Base-by-base conservation (phyloP, 2,113 vertebrate genomes). In the Ascaphus truei region DNA sequence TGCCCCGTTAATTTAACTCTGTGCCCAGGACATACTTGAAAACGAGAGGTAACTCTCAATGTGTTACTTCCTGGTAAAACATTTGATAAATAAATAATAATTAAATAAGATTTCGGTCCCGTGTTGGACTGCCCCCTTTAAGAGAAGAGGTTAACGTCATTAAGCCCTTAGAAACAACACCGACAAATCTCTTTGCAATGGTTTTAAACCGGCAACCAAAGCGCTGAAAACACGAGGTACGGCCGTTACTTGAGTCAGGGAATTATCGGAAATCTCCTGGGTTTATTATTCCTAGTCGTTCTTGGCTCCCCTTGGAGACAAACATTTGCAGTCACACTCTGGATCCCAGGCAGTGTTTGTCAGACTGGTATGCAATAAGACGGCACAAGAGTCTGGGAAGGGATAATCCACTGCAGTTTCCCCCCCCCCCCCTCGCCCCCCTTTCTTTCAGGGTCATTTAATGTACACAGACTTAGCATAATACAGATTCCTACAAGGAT, bases 401-500 rank as follows among this genome's bases (percentile, higher is more conserved):
- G 72, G 76, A 81, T 84, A 84, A 84, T 84, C 81, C 78, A 73
- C 67, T 52, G 36, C n/a, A n/a, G n/a, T n/a, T n/a, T n/a, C n/a
- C 50, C 25, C 57, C 68, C 77, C 79, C 67, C 71, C 73, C 77
- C 73, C 63, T 72, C 75, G 71, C 18, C 3, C 26, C 59, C 76
- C 67, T 79, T 68, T 81, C 72, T 79, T 83, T 77, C 79, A 80
- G 73, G 83, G 83, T 82, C 81, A 83, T 80, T 84, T 78, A 77
- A 78, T 80, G 80, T 75, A 75, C 65, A 75, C 22, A 77, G 75
- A 77, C 77, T 85, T 86, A 86, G 78, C 1, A 85, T 83, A 85
- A 77, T 81, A 86, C 76, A 84, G 89, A 93, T 93, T 93, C 92
- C 90, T 87, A 77, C 78, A 81, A 75, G 90, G 88, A 92, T 92